Evolutionary conservation across 2,888 invertebrate species (phyloP).

Genomic region (Andrena hattorfiana): DNA sequence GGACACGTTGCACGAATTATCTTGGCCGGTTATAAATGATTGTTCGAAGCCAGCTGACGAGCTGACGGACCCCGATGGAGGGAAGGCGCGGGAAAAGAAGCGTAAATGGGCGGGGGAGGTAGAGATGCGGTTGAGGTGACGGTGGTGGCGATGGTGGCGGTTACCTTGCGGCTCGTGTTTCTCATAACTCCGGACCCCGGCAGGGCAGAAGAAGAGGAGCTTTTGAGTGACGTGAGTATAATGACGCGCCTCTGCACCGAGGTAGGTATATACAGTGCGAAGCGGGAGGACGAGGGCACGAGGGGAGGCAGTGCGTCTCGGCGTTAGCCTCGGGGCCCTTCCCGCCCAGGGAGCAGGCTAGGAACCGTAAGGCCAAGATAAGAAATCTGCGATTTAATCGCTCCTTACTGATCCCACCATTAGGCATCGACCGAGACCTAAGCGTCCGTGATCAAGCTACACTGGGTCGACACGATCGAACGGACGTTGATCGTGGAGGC

Average conservation of each 20-base stretch:
- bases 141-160: slow-evolving; percentile 66
- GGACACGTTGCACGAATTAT: slow-evolving; percentile 74
- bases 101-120: background rate
- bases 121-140: slow-evolving; percentile 36
- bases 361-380: slow-evolving; percentile 70
- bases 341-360: slow-evolving; percentile 75
- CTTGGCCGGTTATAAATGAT: slow-evolving; percentile 76
- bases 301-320: slow-evolving; percentile 52
- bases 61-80: slow-evolving; percentile 17
- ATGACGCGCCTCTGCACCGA: slow-evolving; percentile 79
- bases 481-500: slow-evolving; percentile 18
- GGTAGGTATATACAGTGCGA: slow-evolving; percentile 42
- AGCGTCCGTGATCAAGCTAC: slow-evolving; percentile 43
- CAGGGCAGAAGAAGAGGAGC: slow-evolving; percentile 70
- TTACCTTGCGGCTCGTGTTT: slow-evolving; percentile 77
- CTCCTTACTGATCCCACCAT: slow-evolving; percentile 75
- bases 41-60: slow-evolving; percentile 61
- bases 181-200: slow-evolving; percentile 76
- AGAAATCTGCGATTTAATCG: slow-evolving; percentile 78
- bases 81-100: slow-evolving; percentile 33
- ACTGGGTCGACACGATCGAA: slow-evolving; percentile 12
- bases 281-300: slow-evolving; percentile 20
- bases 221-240: slow-evolving; percentile 83
- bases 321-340: slow-evolving; percentile 71
- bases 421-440: slow-evolving; percentile 61